Evolutionary conservation across 2,113 vertebrate genomes (phyloP), one percentile per base, ranked within the genome.

Genomic region (Tiliqua scincoides): DNA sequence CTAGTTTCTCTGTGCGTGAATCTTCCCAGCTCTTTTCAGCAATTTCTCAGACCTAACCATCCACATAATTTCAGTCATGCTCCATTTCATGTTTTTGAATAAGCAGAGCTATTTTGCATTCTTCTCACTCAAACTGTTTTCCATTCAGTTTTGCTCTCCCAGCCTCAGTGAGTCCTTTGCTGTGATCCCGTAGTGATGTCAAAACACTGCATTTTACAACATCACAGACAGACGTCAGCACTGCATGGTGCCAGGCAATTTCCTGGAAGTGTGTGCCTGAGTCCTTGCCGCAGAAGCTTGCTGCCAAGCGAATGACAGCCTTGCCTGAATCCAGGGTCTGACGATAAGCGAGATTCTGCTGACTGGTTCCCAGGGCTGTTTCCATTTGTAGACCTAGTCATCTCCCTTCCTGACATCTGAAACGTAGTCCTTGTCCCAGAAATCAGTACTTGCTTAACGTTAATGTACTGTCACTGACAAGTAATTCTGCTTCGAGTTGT

Each of bases 151-250:
- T 59, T 43, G 35, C 68, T 88, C 32, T 79, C 54, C 82, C 48
- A 84, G 76, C 59, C 9, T 73, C 82, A 67, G 61, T 73, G 20
- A 40, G 37, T 84, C 71, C 32, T 84, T 57, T 70, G 23, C 57
- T 54, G n/a, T 73, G 68, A 88, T 84, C 68, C 75, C 32, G 59
- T 72, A 72, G 43, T 88, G 87, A 84, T 79, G 75, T 84, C 87
- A 88, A 74, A 88, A 79, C 67, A 73, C 59, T 74, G 78, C 48
- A 21, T 74, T 79, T 79, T 79, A 52, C 65, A 84, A 79, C 82
- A 79, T 88, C 87, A 80, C 43, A 79, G 67, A 68, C 77, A 88
- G 43, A 79, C 81, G 59, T 88, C 75, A 83, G 67, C 81, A 88
- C 81, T 79, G 18, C 68, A 71, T 52, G 67, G 75, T 79, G 72